Evolutionary conservation across 1,140 invertebrate genomes (phyloP).

Genomic region (Platyscapa corneri): DNA sequence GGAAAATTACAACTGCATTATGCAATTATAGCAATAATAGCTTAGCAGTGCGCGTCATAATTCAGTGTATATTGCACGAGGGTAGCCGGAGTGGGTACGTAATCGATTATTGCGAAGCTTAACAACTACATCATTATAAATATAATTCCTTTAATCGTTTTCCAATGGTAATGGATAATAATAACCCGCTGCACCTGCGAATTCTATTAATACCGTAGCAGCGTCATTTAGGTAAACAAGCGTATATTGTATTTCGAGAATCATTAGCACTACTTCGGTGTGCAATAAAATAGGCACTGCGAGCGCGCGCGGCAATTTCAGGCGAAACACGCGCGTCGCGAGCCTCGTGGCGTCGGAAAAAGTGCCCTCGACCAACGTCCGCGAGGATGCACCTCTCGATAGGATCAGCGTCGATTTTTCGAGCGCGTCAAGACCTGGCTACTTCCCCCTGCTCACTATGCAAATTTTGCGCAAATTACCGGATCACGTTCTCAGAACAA

Average conservation of each 20-base stretch:
- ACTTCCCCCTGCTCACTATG: slow-evolving; percentile 57
- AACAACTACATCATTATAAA: slow-evolving; percentile 47
- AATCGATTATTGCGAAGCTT: slow-evolving; percentile 44
- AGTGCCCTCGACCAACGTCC: too few relatives aligned
- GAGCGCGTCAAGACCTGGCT: not conserved
- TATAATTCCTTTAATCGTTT: slow-evolving; percentile 47
- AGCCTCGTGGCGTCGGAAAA: too few relatives aligned
- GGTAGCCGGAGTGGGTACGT: not conserved
- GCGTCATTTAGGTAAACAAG: not conserved
- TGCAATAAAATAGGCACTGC: not conserved
- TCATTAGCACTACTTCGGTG: not conserved
- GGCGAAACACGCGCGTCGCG: too few relatives aligned
- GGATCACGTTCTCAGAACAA: slow-evolving; percentile 55
- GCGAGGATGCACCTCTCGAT: not conserved
- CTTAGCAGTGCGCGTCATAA: not conserved
- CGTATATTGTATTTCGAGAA: not conserved
- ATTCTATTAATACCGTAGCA: slow-evolving; percentile 35
- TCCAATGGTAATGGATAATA: slow-evolving; percentile 36
- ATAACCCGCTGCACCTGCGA: slow-evolving; percentile 20
- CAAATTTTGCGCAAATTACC: slow-evolving; percentile 63
- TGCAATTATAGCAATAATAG: slow-evolving; percentile 40
- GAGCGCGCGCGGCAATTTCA: too few relatives aligned
- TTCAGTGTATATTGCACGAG: slow-evolving; percentile 23
- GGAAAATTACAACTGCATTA: slow-evolving; percentile 32
- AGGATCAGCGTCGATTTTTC: slow-evolving; percentile 20